These are phyloP conservation scores for Muscicapa comitata DNA, from an alignment of 2,797 vertebrate genomes.

Conservation along the genomic window DNA sequence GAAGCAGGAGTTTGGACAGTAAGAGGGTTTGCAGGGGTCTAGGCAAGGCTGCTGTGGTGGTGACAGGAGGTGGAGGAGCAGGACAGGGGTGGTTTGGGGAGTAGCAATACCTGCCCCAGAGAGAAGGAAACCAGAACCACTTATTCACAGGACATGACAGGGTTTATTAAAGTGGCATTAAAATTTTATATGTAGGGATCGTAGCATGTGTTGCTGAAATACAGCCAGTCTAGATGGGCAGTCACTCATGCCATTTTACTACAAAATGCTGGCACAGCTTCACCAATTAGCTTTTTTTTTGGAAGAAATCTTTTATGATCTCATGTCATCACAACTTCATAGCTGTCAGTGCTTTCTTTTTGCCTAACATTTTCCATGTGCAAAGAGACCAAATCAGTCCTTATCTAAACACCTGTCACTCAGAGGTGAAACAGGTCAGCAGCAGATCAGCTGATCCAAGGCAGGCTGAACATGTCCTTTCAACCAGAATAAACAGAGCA, in stretches of 20 bases:
- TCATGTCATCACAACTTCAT: neutral
- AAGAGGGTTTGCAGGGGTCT: neutral
- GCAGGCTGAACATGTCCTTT: slow-evolving; percentile 37
- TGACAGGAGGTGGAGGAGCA: neutral
- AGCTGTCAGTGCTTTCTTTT: neutral
- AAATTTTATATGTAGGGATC: neutral
- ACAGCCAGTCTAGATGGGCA: neutral
- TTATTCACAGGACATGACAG: neutral
- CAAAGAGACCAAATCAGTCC: neutral
- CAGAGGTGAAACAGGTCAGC: slow-evolving; percentile 15
- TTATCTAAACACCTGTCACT: slow-evolving; percentile 71
- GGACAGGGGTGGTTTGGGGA: neutral
- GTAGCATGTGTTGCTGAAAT: neutral
- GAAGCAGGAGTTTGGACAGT: neutral
- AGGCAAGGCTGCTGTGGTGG: neutral
- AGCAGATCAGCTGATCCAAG: slow-evolving; percentile 48
- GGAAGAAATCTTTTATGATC: neutral
- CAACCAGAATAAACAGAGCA: slow-evolving; percentile 64
- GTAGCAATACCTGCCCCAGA: neutral
- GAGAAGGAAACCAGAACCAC: neutral
- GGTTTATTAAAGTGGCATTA: neutral
- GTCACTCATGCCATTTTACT: neutral
- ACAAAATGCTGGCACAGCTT: neutral
- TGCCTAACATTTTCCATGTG: slow-evolving; percentile 27
- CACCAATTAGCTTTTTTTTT: neutral